A percentile compares a stretch with the other conserved stretches of the same genome.
Conservation (phyloP, 2,888 invertebrate genomes). For the Bimastos eiseni region DNA sequence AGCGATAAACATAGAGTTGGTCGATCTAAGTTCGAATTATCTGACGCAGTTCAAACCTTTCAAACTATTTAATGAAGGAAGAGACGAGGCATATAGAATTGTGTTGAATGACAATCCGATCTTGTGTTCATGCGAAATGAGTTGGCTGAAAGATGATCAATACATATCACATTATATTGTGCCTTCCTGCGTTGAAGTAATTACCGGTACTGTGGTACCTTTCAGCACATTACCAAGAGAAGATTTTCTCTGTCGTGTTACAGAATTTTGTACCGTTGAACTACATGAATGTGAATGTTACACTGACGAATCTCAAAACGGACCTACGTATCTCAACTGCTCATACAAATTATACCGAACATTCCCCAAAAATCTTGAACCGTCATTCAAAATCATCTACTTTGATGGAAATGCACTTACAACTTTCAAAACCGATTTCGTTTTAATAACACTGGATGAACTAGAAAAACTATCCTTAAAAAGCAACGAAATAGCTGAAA, state of each 20-base stretch:
- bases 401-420: not conserved
- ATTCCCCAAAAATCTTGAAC: not conserved
- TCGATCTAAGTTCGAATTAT: not conserved
- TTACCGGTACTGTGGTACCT: not conserved
- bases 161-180: not conserved
- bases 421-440: not conserved
- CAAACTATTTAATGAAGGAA: not conserved
- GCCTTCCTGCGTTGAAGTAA: not conserved
- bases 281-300: not conserved
- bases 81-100: too few relatives aligned
- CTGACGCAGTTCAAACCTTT: not conserved
- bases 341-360: not conserved
- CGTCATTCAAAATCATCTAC: not conserved
- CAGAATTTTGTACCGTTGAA: slow-evolving; percentile 7
- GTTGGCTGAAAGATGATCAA: not conserved
- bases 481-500: not conserved
- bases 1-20: not conserved
- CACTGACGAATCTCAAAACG: not conserved
- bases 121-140: not conserved
- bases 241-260: slow-evolving; percentile 6
- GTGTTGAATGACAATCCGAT: not conserved
- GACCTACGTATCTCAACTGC: not conserved
- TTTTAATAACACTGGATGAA: not conserved
- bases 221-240: not conserved
- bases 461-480: not conserved